These are phyloP conservation scores for Conopomorpha cramerella DNA, from an alignment of 1,140 invertebrate genomes.

Conservation along the genomic window DNA sequence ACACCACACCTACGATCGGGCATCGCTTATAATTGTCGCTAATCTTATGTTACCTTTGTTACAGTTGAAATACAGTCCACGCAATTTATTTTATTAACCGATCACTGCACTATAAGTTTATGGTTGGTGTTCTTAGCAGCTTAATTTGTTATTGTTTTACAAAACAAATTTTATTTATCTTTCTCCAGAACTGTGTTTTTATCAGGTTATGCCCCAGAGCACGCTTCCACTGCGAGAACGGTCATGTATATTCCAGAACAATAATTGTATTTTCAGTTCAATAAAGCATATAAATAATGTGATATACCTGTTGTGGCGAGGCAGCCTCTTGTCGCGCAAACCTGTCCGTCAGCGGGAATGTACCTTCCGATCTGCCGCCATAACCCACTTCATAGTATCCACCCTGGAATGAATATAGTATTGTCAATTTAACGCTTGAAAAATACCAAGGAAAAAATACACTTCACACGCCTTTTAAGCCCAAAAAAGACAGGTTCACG, in stretches of 20 bases:
- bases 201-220: not conserved
- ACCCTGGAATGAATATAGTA: constrained; percentile 14
- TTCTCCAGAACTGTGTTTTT: not conserved
- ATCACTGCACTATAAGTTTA: too few relatives aligned
- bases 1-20: too few relatives aligned
- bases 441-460: constrained; percentile 3
- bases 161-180: not conserved
- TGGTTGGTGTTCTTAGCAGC: too few relatives aligned
- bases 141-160: too few relatives aligned
- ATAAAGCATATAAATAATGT: not conserved
- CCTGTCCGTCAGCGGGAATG: constrained; percentile 39
- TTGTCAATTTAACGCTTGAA: too few relatives aligned
- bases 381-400: constrained; percentile 50
- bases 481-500: too few relatives aligned
- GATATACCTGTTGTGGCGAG: constrained; percentile 37
- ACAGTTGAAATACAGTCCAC: too few relatives aligned
- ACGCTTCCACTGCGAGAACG: not conserved
- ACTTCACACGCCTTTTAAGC: constrained; percentile 2
- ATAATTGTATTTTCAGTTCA: not conserved
- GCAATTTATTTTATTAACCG: too few relatives aligned
- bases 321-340: constrained; percentile 44
- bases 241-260: not conserved
- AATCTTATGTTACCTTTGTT: too few relatives aligned
- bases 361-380: constrained; percentile 22
- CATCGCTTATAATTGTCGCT: too few relatives aligned